These are phyloP conservation scores for Brachyptera putata DNA, from an alignment of 2,888 invertebrate species.

Conservation along the genomic window DNA sequence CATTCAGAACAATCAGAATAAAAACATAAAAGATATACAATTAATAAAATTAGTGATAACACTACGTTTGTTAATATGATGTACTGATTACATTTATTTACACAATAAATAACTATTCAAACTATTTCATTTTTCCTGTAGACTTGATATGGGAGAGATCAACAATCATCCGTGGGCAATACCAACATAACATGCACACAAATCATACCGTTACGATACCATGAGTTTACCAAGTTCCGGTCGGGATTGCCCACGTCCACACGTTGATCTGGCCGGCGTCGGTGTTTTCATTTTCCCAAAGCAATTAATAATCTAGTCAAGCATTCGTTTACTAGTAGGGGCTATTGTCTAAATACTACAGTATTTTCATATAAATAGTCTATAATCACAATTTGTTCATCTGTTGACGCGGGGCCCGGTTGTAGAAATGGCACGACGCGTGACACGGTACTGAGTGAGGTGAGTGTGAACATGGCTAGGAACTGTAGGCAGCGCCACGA, in stretches of 20 bases:
- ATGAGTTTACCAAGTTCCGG: background rate
- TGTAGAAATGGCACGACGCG: slow-evolving; percentile 35
- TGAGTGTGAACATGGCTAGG: slow-evolving; percentile 23
- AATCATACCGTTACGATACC: background rate
- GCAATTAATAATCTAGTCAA: slow-evolving; percentile 33
- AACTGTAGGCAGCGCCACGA: slow-evolving; percentile 17
- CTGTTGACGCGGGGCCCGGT: slow-evolving; percentile 30
- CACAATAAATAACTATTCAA: slow-evolving; percentile 30
- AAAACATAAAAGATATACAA: background rate
- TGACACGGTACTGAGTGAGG: too few species aligned
- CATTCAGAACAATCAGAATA: background rate
- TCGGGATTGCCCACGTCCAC: background rate
- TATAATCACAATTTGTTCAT: slow-evolving; percentile 34
- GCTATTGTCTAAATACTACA: slow-evolving; percentile 32
- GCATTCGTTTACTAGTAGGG: slow-evolving; percentile 27
- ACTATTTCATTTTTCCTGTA: slow-evolving; percentile 28
- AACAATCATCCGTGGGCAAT: background rate
- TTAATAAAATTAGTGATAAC: background rate
- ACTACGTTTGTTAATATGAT: slow-evolving; percentile 23
- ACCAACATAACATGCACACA: background rate
- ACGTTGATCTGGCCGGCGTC: background rate
- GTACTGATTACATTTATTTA: slow-evolving; percentile 17
- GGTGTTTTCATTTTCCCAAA: slow-evolving; percentile 26
- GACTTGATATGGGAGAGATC: slow-evolving; percentile 29
- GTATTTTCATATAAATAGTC: slow-evolving; percentile 35